Evolutionary conservation across 2,797 vertebrate species (phyloP), one percentile per base, ranked within the genome.

Genomic region (Babyrousa celebensis): DNA sequence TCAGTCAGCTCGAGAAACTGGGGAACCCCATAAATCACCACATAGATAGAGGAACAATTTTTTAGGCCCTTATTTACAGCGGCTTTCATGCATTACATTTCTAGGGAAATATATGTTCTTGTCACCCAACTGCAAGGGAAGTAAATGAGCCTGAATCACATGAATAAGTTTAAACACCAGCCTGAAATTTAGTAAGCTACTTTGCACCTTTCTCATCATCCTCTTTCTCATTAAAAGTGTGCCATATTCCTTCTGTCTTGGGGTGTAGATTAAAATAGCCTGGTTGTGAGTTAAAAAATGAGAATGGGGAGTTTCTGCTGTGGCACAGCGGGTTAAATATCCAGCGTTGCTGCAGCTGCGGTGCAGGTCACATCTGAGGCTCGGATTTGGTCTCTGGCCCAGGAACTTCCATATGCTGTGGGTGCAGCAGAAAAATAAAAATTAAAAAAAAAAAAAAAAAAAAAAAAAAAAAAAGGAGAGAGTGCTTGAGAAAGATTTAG

Each of bases 71-170:
- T 98, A 98, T 98, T 98, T 98, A 98, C 96, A 98, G 98, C 98
- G 97, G 98, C 58, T 98, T 98, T 97, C 97, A 97, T 98, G 98
- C 97, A 97, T 98, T 98, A 97, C 97, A 98, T 98, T 98, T 98
- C 97, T 95, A 98, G 95, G 97, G 97, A 98, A 98, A 99, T 98
- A 98, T 98, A 99, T 99, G 98, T 98, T 98, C 98, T 98, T 99
- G 98, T 98, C 98, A 98, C 93, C 96, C 98, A 98, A 98, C 98
- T 98, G 98, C 98, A 98, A 96, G 96, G 97, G 97, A 98, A 98
- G 97, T 98, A 98, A 98, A 99, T 99, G 98, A 98, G 98, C 96
- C 98, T 97, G 98, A 98, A 98, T 98, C 98, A 98, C 98, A 98
- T 97, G 98, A 98, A 97, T 98, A 97, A 97, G 97, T 98, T 98